Conservation (phyloP, 2,113 vertebrate genomes). For the Catharus minimus region DNA sequence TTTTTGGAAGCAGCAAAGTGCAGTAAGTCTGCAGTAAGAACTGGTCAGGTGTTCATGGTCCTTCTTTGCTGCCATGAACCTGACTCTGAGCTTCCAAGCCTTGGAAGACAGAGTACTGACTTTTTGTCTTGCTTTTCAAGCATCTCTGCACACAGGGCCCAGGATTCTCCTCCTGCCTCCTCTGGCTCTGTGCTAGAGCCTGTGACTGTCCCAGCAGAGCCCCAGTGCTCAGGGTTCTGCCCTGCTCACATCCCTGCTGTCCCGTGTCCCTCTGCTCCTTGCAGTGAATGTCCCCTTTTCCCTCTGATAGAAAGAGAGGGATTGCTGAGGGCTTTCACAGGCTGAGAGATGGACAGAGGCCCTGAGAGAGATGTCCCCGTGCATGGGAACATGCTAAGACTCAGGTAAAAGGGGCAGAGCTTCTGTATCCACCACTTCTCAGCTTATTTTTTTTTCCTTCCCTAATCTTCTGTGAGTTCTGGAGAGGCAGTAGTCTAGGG, state of each 20-base stretch:
- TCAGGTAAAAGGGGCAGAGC: not conserved
- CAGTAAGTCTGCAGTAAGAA: not conserved
- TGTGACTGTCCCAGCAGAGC: not conserved
- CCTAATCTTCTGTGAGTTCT: not conserved
- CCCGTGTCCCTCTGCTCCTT: not conserved
- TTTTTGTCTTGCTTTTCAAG: not conserved
- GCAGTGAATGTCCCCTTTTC: not conserved
- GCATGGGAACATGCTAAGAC: accelerated
- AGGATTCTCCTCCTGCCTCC: not conserved
- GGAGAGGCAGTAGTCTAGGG: not conserved
- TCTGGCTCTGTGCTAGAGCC: not conserved
- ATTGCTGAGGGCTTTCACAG: not conserved
- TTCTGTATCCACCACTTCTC: not conserved
- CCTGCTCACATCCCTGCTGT: not conserved
- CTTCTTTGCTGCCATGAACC: not conserved
- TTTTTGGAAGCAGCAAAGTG: not conserved
- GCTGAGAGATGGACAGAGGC: not conserved
- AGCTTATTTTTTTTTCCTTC: not conserved
- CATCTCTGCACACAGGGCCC: not conserved
- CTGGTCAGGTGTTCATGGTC: not conserved
- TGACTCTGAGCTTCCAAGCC: not conserved
- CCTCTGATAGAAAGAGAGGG: not conserved
- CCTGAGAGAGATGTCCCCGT: not conserved
- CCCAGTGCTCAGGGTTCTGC: accelerated
- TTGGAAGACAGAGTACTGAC: not conserved